These are phyloP conservation scores for Shinisaurus crocodilurus DNA, from an alignment of 2,113 vertebrate genomes.

Conservation along the genomic window DNA sequence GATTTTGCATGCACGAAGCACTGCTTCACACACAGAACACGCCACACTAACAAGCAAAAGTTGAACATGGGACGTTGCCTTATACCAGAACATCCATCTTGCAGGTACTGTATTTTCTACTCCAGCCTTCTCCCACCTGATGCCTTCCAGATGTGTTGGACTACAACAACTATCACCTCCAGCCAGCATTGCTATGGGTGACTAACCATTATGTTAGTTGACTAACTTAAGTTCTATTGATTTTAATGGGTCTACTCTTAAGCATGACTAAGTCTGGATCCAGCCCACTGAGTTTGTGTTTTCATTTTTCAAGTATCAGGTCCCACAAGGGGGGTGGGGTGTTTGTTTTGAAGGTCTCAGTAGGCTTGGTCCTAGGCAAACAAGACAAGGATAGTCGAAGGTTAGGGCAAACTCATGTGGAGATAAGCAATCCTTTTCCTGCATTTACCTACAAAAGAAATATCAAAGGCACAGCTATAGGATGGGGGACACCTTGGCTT, in stretches of 20 bases:
- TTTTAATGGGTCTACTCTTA: too few relatives aligned
- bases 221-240: too few relatives aligned
- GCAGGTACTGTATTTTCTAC: too few relatives aligned
- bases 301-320: background rate
- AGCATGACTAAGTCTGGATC: too few relatives aligned
- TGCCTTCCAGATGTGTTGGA: too few relatives aligned
- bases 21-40: background rate
- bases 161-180: too few relatives aligned
- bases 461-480: background rate
- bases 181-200: too few relatives aligned
- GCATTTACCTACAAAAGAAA: background rate
- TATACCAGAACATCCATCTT: background rate
- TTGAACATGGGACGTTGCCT: too few relatives aligned
- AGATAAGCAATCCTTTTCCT: background rate
- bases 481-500: background rate
- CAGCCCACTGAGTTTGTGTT: background rate
- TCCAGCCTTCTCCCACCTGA: too few relatives aligned
- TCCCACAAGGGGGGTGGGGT: too few relatives aligned
- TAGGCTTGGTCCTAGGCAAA: background rate
- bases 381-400: background rate
- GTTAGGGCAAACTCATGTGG: background rate
- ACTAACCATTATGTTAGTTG: too few relatives aligned
- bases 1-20: background rate
- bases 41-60: background rate
- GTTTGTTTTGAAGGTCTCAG: background rate